phyloP scores from a whole-genome alignment of 2,113 vertebrate genomes.

The Micromys minutus region DNA sequence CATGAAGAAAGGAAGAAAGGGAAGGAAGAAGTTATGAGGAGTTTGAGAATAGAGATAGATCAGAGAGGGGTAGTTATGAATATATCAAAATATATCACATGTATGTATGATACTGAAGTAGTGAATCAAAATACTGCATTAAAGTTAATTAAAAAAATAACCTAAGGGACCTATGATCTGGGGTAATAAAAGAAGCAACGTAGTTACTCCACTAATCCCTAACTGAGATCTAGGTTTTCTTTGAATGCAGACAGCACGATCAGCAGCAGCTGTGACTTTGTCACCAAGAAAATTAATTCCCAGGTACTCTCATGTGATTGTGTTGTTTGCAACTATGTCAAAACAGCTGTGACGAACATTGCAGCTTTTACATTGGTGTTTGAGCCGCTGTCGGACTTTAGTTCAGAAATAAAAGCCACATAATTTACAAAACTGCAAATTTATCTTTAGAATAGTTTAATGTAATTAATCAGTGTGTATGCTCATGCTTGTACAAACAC shows the following conservation, averaged over 20 bases:
- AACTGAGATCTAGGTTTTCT: conserved; percentile 30
- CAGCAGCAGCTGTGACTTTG: not conserved
- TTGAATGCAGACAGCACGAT: not conserved
- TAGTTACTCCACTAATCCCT: conserved; percentile 16
- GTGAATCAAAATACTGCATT: not conserved
- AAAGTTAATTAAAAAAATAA: not conserved
- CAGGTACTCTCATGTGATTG: not conserved
- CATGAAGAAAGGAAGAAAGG: not conserved
- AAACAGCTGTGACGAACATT: not conserved
- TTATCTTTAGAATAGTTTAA: not conserved
- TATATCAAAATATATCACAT: not conserved
- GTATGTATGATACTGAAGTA: not conserved
- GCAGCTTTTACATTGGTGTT: not conserved
- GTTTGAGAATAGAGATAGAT: not conserved
- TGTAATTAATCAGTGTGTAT: not conserved
- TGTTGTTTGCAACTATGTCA: not conserved
- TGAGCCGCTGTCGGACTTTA: not conserved
- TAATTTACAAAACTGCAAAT: not conserved
- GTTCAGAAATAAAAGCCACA: conserved; percentile 24
- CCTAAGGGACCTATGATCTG: not conserved
- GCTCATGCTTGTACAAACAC: too few relatives aligned
- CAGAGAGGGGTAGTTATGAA: not conserved
- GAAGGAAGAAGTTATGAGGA: fast-evolving
- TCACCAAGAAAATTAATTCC: not conserved
- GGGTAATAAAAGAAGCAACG: not conserved